A percentile compares a stretch with the other conserved stretches of the same genome.
phyloP scores from a whole-genome alignment of 2,113 vertebrate species.

The Hirundichthys speculiger region DNA sequence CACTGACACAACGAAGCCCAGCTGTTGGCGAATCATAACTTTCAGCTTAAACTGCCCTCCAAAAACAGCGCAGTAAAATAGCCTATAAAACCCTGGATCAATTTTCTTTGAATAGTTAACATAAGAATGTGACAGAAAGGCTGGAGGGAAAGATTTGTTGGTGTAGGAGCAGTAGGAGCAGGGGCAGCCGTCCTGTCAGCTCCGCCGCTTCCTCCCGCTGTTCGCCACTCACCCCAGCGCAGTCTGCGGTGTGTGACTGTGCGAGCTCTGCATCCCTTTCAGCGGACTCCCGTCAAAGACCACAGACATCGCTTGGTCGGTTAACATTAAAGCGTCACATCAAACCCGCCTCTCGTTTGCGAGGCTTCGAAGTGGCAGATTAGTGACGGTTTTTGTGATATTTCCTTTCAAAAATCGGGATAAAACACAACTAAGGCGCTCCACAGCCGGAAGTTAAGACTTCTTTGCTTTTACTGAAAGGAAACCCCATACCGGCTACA shows the following conservation, averaged over 20 bases:
- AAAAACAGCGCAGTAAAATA: too few relatives aligned
- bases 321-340: conserved; percentile 55
- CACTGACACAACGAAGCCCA: too few relatives aligned
- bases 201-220: not conserved
- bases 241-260: conserved; percentile 67
- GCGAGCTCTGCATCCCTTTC: conserved; percentile 80
- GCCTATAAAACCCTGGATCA: too few relatives aligned
- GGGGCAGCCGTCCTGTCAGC: too few relatives aligned
- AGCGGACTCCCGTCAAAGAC: conserved; percentile 78
- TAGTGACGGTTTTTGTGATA: not conserved
- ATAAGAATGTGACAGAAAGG: too few relatives aligned
- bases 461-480: conserved; percentile 46
- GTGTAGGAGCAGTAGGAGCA: too few relatives aligned
- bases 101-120: too few relatives aligned
- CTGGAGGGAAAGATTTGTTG: too few relatives aligned
- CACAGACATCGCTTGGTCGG: conserved; percentile 75
- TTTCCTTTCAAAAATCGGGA: conserved; percentile 17
- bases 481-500: not conserved
- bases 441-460: conserved; percentile 50
- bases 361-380: not conserved
- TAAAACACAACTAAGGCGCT: conserved; percentile 32
- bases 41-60: too few relatives aligned
- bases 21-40: too few relatives aligned
- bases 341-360: conserved; percentile 13
- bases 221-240: conserved; percentile 73